Evolutionary conservation across 1,140 invertebrate genomes (phyloP), one percentile per base, ranked within the genome.

Genomic region (Drosophila ironensis): DNA sequence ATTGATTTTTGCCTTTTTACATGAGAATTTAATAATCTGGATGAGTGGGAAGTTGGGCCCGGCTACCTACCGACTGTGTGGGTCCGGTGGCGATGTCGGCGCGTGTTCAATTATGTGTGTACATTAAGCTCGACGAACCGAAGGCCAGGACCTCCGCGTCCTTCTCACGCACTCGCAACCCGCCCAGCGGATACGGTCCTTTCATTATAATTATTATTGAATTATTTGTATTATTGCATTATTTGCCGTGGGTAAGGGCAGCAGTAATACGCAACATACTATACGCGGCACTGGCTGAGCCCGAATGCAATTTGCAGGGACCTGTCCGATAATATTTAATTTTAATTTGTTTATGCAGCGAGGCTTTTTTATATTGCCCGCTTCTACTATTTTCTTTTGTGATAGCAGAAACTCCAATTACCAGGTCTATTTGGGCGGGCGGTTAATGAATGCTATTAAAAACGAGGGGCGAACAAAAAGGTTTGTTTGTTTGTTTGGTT

Each of bases 221-320:
- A 82, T 82, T 82, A 84, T 82, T 82, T 82, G 78, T 78, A 63
- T 82, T 78, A 82, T 82, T 82, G 78, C 73, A 82, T 82, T 82
- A 82, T 82, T 84, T 60, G 70, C 72, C 54, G 72, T 35, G 38
- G 45, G n/a, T n/a, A n/a, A n/a, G n/a, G 41, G 40, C 50, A 46
- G 50, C 30, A 17, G 51, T 68, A 68, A 68, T 68, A 25, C 37
- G 41, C 17, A 63, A 61, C 56, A 63, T 61, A 54, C 22, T 17
- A 22, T 8, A 5, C n/a, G n/a, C 5, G n/a, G 16, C 24, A 20
- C 44, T 28, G 25, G 33, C 40, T 30, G 41, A 9, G 19, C 47
- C 70, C 38, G 67, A 82, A 72, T 73, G 74, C 59, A 86, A 73
- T 86, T 84, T 84, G 24, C 48, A 41, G 47, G 53, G 42, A 30